Conservation (phyloP, 2,797 vertebrate species). For the Eospalax fontanierii region DNA sequence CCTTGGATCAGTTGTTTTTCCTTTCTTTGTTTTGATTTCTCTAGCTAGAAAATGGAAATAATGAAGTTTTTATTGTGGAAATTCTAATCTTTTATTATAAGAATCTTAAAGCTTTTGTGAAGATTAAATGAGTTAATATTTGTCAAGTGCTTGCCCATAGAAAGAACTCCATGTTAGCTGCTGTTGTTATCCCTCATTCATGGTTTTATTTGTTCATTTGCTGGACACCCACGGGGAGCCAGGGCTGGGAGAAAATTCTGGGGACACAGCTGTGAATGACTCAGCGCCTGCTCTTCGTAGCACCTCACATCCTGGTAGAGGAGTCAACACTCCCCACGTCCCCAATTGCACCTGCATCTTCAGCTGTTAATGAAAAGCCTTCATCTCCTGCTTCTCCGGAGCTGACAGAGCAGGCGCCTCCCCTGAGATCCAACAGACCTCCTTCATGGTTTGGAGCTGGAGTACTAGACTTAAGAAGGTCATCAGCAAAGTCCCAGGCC, state of each 20-base stretch:
- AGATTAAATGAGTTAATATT: conserved; percentile 54
- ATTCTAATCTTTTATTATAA: conserved; percentile 28
- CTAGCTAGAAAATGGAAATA: not conserved
- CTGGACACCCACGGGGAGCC: not conserved
- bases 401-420: not conserved
- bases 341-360: not conserved
- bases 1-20: not conserved
- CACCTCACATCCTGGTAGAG: not conserved
- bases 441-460: not conserved
- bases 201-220: conserved; percentile 66
- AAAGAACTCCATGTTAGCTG: not conserved
- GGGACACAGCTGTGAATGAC: conserved; percentile 43
- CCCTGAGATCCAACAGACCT: not conserved
- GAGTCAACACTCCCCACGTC: not conserved
- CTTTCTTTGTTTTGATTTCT: conserved; percentile 16
- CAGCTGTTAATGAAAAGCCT: conserved; percentile 58
- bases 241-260: not conserved
- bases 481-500: not conserved
- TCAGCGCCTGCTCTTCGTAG: conserved; percentile 10
- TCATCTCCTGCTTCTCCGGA: not conserved
- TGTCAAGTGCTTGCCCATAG: conserved; percentile 19
- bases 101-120: conserved; percentile 44
- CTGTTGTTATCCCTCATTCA: conserved; percentile 49
- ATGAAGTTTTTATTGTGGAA: conserved; percentile 57
- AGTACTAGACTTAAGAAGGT: not conserved